These are phyloP conservation scores for Chaetops frenatus DNA, from an alignment of 2,113 vertebrate genomes.

Conservation along the genomic window DNA sequence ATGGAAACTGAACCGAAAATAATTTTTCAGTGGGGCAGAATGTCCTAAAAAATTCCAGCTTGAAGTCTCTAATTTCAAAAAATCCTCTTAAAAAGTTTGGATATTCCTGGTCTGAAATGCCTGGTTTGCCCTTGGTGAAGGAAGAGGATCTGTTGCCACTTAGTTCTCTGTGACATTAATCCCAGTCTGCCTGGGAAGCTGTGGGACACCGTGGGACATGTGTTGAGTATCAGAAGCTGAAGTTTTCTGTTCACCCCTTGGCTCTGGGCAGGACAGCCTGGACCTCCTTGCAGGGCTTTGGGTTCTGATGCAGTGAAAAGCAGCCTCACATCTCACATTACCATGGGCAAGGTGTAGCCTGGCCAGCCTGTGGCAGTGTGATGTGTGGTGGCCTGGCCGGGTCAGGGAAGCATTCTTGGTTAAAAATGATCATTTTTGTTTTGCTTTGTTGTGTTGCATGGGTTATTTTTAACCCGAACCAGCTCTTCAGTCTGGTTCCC, in stretches of 20 bases:
- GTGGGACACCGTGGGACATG: not conserved
- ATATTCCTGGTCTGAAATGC: not conserved
- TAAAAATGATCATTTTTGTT: not conserved
- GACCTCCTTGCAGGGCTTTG: not conserved
- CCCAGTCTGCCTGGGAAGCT: not conserved
- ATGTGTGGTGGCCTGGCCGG: not conserved
- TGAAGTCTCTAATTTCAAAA: not conserved
- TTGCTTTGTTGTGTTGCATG: not conserved
- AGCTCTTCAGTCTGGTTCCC: not conserved
- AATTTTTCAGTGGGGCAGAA: not conserved
- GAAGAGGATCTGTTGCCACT: not conserved
- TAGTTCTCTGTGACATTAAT: not conserved
- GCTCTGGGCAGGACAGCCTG: not conserved
- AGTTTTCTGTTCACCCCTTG: not conserved
- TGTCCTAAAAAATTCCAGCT: not conserved
- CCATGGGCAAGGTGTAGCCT: not conserved
- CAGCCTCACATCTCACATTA: not conserved
- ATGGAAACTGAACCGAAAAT: not conserved
- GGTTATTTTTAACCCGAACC: not conserved
- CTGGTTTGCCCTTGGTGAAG: not conserved
- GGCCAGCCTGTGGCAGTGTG: not conserved
- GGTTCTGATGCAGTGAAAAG: not conserved
- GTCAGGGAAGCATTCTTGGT: not conserved
- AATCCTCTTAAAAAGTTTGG: not conserved
- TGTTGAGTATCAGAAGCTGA: not conserved